A percentile compares a stretch with the other conserved stretches of the same genome.
Conservation (phyloP, 2,888 invertebrate species). For the Andrena fulva region DNA sequence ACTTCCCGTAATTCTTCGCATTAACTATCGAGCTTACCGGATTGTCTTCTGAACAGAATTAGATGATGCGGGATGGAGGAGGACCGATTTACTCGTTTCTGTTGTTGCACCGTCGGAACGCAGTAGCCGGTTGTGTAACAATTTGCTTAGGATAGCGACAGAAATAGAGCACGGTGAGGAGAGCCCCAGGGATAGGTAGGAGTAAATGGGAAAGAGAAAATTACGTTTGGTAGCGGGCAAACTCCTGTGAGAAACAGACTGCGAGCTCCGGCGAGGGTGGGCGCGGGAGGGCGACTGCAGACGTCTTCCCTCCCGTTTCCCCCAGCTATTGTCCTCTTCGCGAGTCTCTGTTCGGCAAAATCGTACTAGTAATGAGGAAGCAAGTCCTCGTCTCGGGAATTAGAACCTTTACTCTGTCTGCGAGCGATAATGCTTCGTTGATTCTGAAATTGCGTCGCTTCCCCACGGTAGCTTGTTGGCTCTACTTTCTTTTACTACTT, state of each 20-base stretch:
- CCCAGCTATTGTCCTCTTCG: slow-evolving; percentile 27
- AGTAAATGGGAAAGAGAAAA: slow-evolving; percentile 56
- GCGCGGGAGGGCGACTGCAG: background rate
- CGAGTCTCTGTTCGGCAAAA: slow-evolving; percentile 40
- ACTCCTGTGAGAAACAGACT: slow-evolving; percentile 16
- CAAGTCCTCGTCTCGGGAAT: slow-evolving; percentile 33
- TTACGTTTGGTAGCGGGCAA: slow-evolving; percentile 41
- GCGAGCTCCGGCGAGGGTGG: background rate
- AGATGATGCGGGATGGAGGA: background rate
- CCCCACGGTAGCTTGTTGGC: background rate
- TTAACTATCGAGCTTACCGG: too few relatives aligned
- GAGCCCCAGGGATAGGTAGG: slow-evolving; percentile 24
- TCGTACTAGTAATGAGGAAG: slow-evolving; percentile 57
- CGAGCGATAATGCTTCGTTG: slow-evolving; percentile 15
- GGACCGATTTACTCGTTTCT: slow-evolving; percentile 29
- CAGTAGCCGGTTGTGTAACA: slow-evolving; percentile 45
- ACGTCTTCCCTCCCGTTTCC: slow-evolving; percentile 1
- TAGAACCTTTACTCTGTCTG: slow-evolving; percentile 25
- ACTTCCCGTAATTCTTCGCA: too few relatives aligned
- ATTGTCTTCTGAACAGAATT: too few relatives aligned
- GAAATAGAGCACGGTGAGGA: slow-evolving; percentile 35
- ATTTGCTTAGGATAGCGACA: slow-evolving; percentile 57
- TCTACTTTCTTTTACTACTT: background rate
- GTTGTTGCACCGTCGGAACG: slow-evolving; percentile 19
- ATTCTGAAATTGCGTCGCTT: slow-evolving; percentile 24